phyloP scores from a whole-genome alignment of 2,888 invertebrate genomes.

The Druceiella hillmani region DNA sequence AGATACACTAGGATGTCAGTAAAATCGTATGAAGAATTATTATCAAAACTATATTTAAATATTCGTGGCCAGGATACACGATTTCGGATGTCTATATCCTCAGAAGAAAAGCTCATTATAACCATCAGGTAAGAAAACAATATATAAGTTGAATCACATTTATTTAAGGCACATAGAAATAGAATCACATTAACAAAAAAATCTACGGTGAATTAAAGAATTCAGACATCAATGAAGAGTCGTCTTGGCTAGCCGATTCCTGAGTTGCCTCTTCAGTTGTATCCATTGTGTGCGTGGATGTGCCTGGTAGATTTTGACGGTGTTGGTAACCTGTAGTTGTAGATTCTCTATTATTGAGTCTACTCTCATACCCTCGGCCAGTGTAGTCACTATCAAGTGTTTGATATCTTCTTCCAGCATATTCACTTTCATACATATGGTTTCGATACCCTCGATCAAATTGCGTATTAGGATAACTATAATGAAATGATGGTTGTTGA shows the following conservation, averaged over 20 bases:
- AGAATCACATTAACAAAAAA: too few relatives aligned
- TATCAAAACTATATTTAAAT: too few relatives aligned
- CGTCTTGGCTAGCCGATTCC: conserved; percentile 12
- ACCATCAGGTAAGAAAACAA: too few relatives aligned
- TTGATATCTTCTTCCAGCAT: conserved; percentile 7
- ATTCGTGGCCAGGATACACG: too few relatives aligned
- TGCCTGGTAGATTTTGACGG: conserved; percentile 11
- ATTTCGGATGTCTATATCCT: too few relatives aligned
- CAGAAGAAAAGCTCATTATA: too few relatives aligned
- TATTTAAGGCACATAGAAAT: too few relatives aligned
- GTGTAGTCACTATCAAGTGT: conserved; percentile 4
- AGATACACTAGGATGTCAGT: too few relatives aligned
- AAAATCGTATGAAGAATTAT: too few relatives aligned
- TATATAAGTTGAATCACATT: too few relatives aligned
- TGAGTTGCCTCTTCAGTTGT: conserved; percentile 11
- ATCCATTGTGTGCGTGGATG: conserved; percentile 11
- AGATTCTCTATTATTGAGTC: conserved; percentile 9
- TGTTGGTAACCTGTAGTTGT: conserved; percentile 5
- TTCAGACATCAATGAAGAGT: conserved; percentile 9
- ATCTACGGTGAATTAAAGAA: too few relatives aligned
- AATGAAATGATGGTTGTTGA: conserved; percentile 11
- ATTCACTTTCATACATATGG: conserved; percentile 11
- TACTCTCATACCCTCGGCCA: conserved; percentile 4
- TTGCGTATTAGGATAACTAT: conserved; percentile 12
- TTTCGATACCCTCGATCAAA: conserved; percentile 11